Evolutionary conservation across 2,797 vertebrate species (phyloP).

Genomic region (Hybognathus amarus): DNA sequence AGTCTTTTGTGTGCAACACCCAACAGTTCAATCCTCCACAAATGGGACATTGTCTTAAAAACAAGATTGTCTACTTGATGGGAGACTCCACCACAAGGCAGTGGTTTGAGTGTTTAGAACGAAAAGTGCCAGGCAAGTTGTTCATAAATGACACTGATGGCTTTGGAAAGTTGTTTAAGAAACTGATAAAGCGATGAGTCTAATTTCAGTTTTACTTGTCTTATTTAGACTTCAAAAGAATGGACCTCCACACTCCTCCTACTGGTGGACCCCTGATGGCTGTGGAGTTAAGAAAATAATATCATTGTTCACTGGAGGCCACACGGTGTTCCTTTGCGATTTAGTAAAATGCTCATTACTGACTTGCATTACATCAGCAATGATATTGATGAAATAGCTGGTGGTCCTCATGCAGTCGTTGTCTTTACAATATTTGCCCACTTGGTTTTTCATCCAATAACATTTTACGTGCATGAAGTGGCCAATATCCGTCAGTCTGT

Average conservation of each 20-base stretch:
- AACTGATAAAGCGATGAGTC: not conserved
- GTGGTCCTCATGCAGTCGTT: not conserved
- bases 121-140: not conserved
- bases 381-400: constrained; percentile 27
- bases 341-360: not conserved
- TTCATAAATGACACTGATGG: too few relatives aligned
- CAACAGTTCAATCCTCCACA: not conserved
- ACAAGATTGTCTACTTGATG: constrained; percentile 52
- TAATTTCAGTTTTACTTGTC: not conserved
- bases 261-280: not conserved
- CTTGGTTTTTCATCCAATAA: not conserved
- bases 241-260: constrained; percentile 8
- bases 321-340: not conserved
- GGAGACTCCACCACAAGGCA: constrained; percentile 63
- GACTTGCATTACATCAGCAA: not conserved
- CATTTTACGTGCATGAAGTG: not conserved
- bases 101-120: constrained; percentile 62
- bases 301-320: not conserved
- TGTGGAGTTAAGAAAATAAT: not conserved
- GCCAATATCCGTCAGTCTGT: constrained; percentile 11
- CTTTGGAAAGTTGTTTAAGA: not conserved
- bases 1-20: constrained; percentile 49
- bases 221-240: not conserved
- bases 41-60: constrained; percentile 55
- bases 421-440: not conserved